These are phyloP conservation scores for Lasioglossum pauxillum DNA, from an alignment of 2,888 invertebrate genomes.

Conservation along the genomic window DNA sequence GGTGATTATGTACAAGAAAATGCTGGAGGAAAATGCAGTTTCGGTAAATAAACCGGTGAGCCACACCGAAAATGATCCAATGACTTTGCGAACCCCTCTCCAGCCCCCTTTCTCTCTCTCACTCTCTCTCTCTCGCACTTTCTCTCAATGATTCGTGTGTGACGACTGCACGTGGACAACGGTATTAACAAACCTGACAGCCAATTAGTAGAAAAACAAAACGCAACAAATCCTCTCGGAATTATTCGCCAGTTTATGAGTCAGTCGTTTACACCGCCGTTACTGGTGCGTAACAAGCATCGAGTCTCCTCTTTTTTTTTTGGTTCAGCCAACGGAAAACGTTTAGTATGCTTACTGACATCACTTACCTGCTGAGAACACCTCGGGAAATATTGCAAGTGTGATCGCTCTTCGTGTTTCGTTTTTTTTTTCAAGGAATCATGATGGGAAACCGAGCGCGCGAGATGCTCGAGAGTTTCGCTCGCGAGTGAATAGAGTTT, in stretches of 20 bases:
- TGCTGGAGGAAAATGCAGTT: neutral
- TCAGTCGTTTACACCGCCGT: constrained; percentile 51
- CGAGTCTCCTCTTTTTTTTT: constrained; percentile 37
- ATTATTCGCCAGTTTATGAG: constrained; percentile 68
- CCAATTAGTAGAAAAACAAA: constrained; percentile 76
- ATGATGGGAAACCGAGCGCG: neutral
- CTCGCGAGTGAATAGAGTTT: neutral
- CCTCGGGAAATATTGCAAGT: constrained; percentile 17
- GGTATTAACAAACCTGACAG: constrained; percentile 80
- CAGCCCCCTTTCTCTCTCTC: neutral
- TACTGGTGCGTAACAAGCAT: constrained; percentile 61
- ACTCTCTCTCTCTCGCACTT: constrained; percentile 32
- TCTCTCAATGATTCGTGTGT: constrained; percentile 49
- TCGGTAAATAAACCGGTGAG: constrained; percentile 66
- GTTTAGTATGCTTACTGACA: constrained; percentile 58
- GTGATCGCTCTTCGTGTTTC: neutral
- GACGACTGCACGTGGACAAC: constrained; percentile 56
- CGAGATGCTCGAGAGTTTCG: neutral
- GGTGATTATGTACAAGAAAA: constrained; percentile 69
- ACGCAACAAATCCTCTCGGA: constrained; percentile 67
- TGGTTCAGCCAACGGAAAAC: constrained; percentile 36
- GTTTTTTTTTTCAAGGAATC: neutral
- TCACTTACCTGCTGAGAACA: constrained; percentile 67
- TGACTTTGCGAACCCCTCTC: constrained; percentile 59
- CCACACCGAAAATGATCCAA: constrained; percentile 73